Evolutionary conservation across 2,888 invertebrate species (phyloP).

Genomic region (Agonopterix alstromeriana): DNA sequence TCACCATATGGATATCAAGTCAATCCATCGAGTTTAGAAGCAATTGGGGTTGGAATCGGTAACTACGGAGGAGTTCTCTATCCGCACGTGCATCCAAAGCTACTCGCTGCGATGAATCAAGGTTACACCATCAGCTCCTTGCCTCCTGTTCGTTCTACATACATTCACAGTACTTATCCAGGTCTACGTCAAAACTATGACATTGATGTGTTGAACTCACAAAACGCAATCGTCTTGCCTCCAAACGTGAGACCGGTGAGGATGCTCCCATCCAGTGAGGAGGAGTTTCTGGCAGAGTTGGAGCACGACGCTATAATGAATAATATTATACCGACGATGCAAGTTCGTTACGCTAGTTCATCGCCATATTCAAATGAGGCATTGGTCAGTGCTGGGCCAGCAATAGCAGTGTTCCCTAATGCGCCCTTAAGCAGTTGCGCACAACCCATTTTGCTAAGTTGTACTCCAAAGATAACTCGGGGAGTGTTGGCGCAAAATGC

Average conservation of each 20-base stretch:
- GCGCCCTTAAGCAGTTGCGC: slow-evolving; percentile 20
- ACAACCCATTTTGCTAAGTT: slow-evolving; percentile 38
- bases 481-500: slow-evolving; percentile 16
- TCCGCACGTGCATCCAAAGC: slow-evolving; percentile 13
- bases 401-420: slow-evolving; percentile 22
- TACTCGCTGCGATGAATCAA: slow-evolving; percentile 15
- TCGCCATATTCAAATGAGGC: slow-evolving; percentile 3
- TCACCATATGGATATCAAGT: not conserved
- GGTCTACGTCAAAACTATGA: slow-evolving; percentile 6
- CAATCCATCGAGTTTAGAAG: not conserved
- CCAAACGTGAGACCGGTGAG: slow-evolving; percentile 19
- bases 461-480: slow-evolving; percentile 33
- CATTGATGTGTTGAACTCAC: slow-evolving; percentile 10
- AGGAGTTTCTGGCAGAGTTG: slow-evolving; percentile 40
- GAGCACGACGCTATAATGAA: slow-evolving; percentile 46
- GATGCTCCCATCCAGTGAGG: slow-evolving; percentile 23
- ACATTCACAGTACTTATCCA: slow-evolving; percentile 23
- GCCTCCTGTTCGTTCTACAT: slow-evolving; percentile 26
- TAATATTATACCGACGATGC: slow-evolving; percentile 59
- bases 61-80: slow-evolving; percentile 13
- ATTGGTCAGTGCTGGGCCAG: slow-evolving; percentile 3
- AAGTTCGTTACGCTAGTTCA: slow-evolving; percentile 26
- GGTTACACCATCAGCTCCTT: slow-evolving; percentile 19
- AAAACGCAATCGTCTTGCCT: slow-evolving; percentile 9
- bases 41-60: not conserved